Conservation (phyloP, 2,113 vertebrate species). For the Neogobius melanostomus region DNA sequence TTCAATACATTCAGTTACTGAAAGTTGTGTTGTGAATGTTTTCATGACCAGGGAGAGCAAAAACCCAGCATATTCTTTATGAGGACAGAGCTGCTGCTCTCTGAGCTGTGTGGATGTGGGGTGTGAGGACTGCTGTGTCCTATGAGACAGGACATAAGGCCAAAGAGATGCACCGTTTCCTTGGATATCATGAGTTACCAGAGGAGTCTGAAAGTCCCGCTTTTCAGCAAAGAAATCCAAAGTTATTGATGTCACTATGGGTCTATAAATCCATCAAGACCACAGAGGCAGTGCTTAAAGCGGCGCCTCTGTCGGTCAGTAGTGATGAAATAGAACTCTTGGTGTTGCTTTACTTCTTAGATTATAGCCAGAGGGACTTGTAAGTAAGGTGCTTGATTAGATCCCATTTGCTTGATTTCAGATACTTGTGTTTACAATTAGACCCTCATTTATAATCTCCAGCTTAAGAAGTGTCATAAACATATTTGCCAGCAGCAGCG, state of each 20-base stretch:
- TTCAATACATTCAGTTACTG: constrained; percentile 38
- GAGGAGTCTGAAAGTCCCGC: not conserved
- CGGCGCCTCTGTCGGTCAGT: too few relatives aligned
- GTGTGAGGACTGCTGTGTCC: not conserved
- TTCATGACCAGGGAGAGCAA: not conserved
- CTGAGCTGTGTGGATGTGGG: not conserved
- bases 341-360: not conserved
- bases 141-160: not conserved
- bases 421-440: constrained; percentile 3
- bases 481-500: not conserved
- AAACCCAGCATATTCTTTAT: not conserved
- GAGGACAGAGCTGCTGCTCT: not conserved
- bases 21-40: constrained; percentile 25
- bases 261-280: too few relatives aligned
- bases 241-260: not conserved
- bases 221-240: not conserved
- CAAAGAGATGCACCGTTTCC: not conserved
- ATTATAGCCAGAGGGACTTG: not conserved
- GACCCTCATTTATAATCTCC: not conserved
- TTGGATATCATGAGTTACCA: not conserved
- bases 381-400: not conserved
- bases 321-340: not conserved
- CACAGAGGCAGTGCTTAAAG: too few relatives aligned
- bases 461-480: not conserved
- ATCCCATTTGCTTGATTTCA: not conserved